Evolutionary conservation across 2,888 invertebrate species (phyloP), one percentile per base, ranked within the genome.

Genomic region (Epirrhoe alternata): DNA sequence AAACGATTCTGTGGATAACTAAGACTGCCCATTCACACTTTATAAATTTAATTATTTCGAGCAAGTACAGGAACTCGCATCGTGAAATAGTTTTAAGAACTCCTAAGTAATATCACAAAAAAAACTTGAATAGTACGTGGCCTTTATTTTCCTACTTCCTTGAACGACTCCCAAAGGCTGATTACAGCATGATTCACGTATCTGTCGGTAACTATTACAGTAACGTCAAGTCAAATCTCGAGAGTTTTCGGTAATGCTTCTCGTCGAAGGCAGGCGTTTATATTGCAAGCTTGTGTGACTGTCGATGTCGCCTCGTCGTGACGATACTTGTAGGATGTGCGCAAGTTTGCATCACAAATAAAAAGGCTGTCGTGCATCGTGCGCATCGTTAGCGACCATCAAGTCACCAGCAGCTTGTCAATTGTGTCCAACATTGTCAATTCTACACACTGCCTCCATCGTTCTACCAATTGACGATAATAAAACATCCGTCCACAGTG

Each of bases 331-430:
- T 24, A 81, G 85, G 83, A 86, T 85, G 85, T 85, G 80, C 80
- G 85, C 85, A 82, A 86, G 84, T 86, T 84, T 85, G 90, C 88
- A 90, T 90, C 82, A 86, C 87, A 88, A 90, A 86, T 86, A 80
- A 78, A 80, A 76, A 49, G 77, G 78, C 79, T 73, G 78, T 85
- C 80, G 85, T 80, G 80, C 77, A 71, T 76, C 74, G 78, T 78
- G 80, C 75, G 74, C 74, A 75, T 79, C 77, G 77, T 76, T 79
- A 74, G 70, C 61, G 67, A 74, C 70, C 76, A 75, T 74, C 74
- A 71, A 80, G 82, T 82, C 83, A 81, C 76, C 81, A 83, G 76
- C 81, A 83, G 80, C 76, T 76, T 80, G 75, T 78, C 82, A 82
- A 83, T 83, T 81, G 80, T 81, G 73, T 80, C 70, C 66, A 70